Conservation (phyloP, 2,888 invertebrate species). For the Tiliacea citrago region DNA sequence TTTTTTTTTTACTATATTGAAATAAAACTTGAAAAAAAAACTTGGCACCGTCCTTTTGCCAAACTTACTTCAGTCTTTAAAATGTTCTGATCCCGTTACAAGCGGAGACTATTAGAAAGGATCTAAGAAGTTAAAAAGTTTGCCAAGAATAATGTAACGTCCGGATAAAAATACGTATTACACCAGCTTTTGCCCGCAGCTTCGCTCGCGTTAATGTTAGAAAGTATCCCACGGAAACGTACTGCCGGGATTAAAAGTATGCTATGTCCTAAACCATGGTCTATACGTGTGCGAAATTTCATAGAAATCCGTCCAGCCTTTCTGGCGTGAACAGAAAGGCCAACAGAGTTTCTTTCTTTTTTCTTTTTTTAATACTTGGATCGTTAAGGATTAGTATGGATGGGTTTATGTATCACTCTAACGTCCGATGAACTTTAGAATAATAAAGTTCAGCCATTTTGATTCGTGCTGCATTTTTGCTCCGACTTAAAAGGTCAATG, state of each 20-base stretch:
- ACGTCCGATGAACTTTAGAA: not conserved
- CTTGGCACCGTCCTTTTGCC: too few relatives aligned
- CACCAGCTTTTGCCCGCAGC: too few relatives aligned
- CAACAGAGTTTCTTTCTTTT: too few relatives aligned
- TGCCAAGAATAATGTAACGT: too few relatives aligned
- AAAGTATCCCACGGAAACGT: not conserved
- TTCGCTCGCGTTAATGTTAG: not conserved
- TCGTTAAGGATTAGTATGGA: not conserved
- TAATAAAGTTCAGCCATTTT: slow-evolving; percentile 13
- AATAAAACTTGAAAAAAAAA: too few relatives aligned
- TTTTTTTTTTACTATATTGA: too few relatives aligned
- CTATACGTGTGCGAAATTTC: not conserved
- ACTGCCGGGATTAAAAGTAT: not conserved
- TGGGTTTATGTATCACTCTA: not conserved
- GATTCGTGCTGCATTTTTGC: slow-evolving; percentile 17
- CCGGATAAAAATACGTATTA: not conserved
- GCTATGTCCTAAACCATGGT: not conserved
- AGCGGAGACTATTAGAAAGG: not conserved
- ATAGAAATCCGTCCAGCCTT: not conserved
- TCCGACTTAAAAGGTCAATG: slow-evolving; percentile 36
- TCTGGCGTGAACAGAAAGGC: not conserved
- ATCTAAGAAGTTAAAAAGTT: slow-evolving; percentile 6
- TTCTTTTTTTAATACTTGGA: too few relatives aligned
- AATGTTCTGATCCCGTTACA: slow-evolving; percentile 5
- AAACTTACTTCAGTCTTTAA: not conserved